These are phyloP conservation scores for Brienomyrus longianalis DNA, from an alignment of 2,113 vertebrate genomes.

Conservation along the genomic window DNA sequence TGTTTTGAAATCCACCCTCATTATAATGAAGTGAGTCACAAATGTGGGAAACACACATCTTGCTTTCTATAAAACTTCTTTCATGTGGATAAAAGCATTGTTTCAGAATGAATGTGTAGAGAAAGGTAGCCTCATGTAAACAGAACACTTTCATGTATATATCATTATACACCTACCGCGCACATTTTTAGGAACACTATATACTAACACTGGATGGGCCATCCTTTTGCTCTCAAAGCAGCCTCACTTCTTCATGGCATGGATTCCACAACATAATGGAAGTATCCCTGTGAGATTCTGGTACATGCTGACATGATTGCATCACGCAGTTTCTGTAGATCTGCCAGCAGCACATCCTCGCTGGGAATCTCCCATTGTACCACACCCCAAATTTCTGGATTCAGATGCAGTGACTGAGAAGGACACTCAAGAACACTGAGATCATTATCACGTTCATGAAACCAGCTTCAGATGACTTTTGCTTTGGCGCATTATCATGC, in stretches of 20 bases:
- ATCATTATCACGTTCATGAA: background rate
- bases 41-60: background rate
- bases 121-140: background rate
- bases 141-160: background rate
- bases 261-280: background rate
- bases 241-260: background rate
- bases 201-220: background rate
- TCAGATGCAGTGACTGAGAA: background rate
- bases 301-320: background rate
- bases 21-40: background rate
- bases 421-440: background rate
- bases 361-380: background rate
- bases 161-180: background rate
- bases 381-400: background rate
- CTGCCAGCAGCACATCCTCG: background rate
- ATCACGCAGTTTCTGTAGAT: background rate
- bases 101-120: background rate
- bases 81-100: slow-evolving; percentile 8
- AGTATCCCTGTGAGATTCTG: background rate
- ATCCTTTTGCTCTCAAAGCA: background rate
- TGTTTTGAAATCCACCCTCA: background rate
- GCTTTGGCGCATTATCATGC: background rate
- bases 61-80: background rate
- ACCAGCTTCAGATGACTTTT: background rate
- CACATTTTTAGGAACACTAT: background rate